Percentiles rank a stretch among this genome's conserved stretches.
Conservation (phyloP, 1,140 invertebrate species). For the Drosophila seguyi region DNA sequence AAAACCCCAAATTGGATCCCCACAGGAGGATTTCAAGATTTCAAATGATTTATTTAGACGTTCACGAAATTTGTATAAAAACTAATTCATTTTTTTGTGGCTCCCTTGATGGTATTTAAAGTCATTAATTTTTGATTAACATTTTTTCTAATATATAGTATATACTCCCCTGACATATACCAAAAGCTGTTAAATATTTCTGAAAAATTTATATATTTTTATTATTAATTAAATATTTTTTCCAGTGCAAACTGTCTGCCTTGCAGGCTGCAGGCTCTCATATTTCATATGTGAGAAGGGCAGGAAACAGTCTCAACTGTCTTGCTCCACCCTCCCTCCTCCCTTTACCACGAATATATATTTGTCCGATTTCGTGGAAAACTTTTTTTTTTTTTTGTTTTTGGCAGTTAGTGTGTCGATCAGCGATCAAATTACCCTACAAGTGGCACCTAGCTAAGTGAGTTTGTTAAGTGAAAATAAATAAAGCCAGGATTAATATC, state of each 20-base stretch:
- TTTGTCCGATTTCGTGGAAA: slow-evolving; percentile 43
- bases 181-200: neutral
- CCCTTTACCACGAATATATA: slow-evolving; percentile 2
- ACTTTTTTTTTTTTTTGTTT: slow-evolving; percentile 21
- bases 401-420: slow-evolving; percentile 2
- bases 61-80: neutral
- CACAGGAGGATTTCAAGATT: neutral
- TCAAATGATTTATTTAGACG: neutral
- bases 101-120: neutral
- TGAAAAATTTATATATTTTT: neutral
- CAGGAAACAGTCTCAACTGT: slow-evolving; percentile 18
- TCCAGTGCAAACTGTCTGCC: neutral
- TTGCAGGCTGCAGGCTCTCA: slow-evolving; percentile 24
- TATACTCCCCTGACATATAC: neutral
- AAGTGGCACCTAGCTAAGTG: slow-evolving; percentile 4
- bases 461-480: neutral
- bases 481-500: too few species aligned
- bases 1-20: slow-evolving; percentile 48
- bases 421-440: slow-evolving; percentile 19
- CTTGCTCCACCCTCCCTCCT: neutral
- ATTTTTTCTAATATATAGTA: neutral
- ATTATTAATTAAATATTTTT: neutral
- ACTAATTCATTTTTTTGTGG: neutral
- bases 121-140: neutral
- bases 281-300: slow-evolving; percentile 35